Conservation (phyloP, 2,113 vertebrate species). For the Hepsetus odoe region DNA sequence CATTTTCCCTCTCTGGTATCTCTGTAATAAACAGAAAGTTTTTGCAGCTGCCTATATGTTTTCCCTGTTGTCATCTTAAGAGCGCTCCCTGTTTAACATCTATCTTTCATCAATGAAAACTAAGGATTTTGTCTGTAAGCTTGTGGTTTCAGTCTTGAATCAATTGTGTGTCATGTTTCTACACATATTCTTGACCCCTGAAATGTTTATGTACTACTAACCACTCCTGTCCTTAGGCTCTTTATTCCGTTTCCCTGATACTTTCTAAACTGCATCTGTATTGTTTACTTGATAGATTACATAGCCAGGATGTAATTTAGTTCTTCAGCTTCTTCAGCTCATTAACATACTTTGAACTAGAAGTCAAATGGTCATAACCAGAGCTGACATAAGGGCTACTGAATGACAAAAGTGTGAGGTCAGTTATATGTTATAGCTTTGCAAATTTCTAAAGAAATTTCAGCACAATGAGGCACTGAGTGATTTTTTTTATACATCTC, state of each 20-base stretch:
- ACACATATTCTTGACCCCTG: conserved; percentile 33
- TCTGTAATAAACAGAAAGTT: conserved; percentile 59
- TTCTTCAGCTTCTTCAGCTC: not conserved
- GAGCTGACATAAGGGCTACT: conserved; percentile 11
- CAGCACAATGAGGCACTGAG: conserved; percentile 38
- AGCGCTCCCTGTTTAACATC: conserved; percentile 63
- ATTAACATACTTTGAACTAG: not conserved
- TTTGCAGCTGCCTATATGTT: conserved; percentile 75
- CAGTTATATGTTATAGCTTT: conserved; percentile 39
- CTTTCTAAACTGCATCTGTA: not conserved
- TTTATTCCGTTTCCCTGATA: not conserved
- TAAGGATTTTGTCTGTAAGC: conserved; percentile 74
- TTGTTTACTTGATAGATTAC: not conserved
- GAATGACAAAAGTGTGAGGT: conserved; percentile 28
- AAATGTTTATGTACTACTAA: conserved; percentile 29
- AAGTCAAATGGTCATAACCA: not conserved
- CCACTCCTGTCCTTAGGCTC: not conserved
- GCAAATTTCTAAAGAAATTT: conserved; percentile 37
- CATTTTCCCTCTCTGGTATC: conserved; percentile 50
- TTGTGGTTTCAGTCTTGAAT: conserved; percentile 67
- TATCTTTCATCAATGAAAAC: conserved; percentile 69
- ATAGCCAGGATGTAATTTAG: not conserved
- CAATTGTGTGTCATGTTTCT: not conserved
- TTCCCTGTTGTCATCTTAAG: conserved; percentile 75
- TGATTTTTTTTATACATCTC: conserved; percentile 60